Percentiles rank a stretch among this genome's conserved stretches.
These are phyloP conservation scores for Bolinopsis microptera DNA, from an alignment of 37 sponge, comb jelly and placozoan species.

Conservation along the genomic window DNA sequence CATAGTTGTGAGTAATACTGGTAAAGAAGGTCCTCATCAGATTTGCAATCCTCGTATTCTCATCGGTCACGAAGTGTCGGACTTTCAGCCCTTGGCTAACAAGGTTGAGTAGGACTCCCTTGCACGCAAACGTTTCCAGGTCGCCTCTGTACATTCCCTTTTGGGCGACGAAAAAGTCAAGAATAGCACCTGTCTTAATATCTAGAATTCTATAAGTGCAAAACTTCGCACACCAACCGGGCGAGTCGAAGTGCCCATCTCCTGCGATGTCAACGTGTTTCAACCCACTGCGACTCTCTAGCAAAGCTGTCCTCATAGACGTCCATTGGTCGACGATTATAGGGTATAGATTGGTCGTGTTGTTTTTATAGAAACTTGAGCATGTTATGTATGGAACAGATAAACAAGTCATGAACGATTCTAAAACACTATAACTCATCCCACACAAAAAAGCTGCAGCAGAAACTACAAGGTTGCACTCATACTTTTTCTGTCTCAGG, in stretches of 20 bases:
- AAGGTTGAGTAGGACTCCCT: not conserved
- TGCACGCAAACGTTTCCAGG: not conserved
- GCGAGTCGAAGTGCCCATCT: slow-evolving; percentile 29
- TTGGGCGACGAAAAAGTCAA: not conserved
- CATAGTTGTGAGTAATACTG: not conserved
- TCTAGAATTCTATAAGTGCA: not conserved
- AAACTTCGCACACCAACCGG: slow-evolving; percentile 18
- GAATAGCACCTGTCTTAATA: not conserved
- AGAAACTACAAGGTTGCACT: not conserved
- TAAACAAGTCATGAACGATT: not conserved
- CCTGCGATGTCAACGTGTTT: not conserved
- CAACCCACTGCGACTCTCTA: not conserved
- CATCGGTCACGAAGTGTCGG: not conserved
- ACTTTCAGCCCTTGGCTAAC: not conserved
- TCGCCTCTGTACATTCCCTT: not conserved
- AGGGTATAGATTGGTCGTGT: not conserved
- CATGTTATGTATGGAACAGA: not conserved
- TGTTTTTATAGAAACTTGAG: not conserved
- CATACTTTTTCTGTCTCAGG: not conserved
- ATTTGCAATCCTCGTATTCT: not conserved
- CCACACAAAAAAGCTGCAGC: not conserved
- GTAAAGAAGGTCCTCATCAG: not conserved
- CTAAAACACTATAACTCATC: not conserved
- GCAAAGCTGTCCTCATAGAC: not conserved
- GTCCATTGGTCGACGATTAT: not conserved